phyloP scores from a whole-genome alignment of 2,888 invertebrate genomes.

The Mesochorus sp. region DNA sequence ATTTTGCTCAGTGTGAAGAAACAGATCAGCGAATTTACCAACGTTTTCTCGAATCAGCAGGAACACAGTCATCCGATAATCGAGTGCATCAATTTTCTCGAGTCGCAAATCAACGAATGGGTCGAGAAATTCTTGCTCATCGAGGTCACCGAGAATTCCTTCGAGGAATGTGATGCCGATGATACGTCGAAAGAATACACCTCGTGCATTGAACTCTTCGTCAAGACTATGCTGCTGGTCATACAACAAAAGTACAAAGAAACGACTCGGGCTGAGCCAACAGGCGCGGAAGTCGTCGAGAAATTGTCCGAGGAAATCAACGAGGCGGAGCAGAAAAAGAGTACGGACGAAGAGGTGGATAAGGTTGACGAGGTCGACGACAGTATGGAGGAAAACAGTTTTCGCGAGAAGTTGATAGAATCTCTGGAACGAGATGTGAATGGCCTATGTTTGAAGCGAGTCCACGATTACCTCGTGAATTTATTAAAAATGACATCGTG shows the following conservation, averaged over 20 bases:
- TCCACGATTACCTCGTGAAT: conserved; percentile 75
- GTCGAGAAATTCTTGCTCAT: conserved; percentile 70
- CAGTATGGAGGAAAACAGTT: conserved; percentile 85
- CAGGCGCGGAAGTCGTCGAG: conserved; percentile 76
- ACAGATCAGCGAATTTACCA: conserved; percentile 59
- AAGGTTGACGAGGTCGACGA: conserved; percentile 83
- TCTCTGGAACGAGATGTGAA: conserved; percentile 86
- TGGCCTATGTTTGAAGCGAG: conserved; percentile 83
- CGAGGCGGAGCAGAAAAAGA: conserved; percentile 72
- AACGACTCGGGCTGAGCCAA: conserved; percentile 72
- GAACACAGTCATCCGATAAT: conserved; percentile 74
- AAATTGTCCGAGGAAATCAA: conserved; percentile 74
- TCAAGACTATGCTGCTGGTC: conserved; percentile 83
- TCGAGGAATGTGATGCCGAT: conserved; percentile 66
- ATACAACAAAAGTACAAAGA: conserved; percentile 86
- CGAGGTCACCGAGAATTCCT: conserved; percentile 69
- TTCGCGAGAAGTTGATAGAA: conserved; percentile 87
- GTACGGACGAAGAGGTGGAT: conserved; percentile 74
- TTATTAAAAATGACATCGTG: conserved; percentile 71
- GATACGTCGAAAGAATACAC: conserved; percentile 69
- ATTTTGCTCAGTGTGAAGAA: conserved; percentile 60
- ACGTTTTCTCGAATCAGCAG: conserved; percentile 61
- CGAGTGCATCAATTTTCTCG: conserved; percentile 68
- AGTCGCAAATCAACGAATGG: conserved; percentile 61
- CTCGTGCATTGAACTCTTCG: conserved; percentile 81